Conservation (phyloP, 1,140 invertebrate species). For the Megalonaias nervosa region DNA sequence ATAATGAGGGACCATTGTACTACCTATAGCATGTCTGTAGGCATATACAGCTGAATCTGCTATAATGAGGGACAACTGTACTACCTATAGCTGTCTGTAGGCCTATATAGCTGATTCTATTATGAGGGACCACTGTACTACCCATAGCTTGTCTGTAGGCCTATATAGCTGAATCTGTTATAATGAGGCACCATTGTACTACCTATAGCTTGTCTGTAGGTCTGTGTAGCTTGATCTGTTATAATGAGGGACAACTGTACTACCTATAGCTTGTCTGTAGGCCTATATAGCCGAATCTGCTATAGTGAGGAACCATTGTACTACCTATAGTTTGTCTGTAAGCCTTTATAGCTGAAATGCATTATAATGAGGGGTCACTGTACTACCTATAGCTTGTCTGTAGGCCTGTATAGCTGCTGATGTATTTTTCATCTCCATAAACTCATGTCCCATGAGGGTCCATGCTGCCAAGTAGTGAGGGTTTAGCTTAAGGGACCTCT, state of each 20-base stretch:
- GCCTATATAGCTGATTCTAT: no score
- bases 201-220: conserved; percentile 93
- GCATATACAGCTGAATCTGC: no score
- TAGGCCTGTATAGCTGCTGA: conserved; percentile 98
- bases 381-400: conserved; percentile 92
- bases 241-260: no score
- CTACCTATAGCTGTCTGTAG: no score
- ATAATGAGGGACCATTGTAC: no score
- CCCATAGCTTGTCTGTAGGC: no score
- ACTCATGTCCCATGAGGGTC: conserved; percentile 99
- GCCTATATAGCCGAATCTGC: no score
- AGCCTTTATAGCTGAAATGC: conserved; percentile 90
- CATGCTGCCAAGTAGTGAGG: conserved; percentile 95
- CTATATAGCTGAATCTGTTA: no score
- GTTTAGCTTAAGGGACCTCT: conserved; percentile 94
- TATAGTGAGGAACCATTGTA: no score
- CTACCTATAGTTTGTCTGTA: conserved; percentile 91
- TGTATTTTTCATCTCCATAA: conserved; percentile 99
- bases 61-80: not conserved
- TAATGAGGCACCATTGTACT: no score
- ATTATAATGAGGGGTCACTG: not conserved
- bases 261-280: not conserved
- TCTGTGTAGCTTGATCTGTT: conserved; percentile 91
- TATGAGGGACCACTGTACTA: not conserved
- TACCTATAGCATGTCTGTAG: not conserved